Evolutionary conservation across 2,797 vertebrate species (phyloP), one percentile per base, ranked within the genome.

Genomic region (Etheostoma nigrum): DNA sequence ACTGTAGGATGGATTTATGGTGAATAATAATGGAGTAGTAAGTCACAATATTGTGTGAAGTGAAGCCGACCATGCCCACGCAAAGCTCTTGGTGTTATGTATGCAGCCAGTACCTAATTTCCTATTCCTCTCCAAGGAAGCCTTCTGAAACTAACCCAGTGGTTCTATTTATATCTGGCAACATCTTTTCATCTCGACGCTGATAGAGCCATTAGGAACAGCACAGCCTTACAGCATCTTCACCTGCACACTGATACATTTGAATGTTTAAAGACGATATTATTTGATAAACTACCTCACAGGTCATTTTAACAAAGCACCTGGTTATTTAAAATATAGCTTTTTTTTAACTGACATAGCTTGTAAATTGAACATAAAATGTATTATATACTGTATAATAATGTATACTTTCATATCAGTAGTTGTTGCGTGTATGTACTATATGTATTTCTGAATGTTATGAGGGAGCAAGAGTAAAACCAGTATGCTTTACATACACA

Each of bases 131-230:
- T 94, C 88, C 73, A 89, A 93, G 90, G 91, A 92, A 93, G 79
- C 88, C 91, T 91, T 94, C 90, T 81, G 82, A 90, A 92, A 88
- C 86, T 76, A 90, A 88, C 82, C 88, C 88, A 89, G 87, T 81
- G 44, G 15, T 86, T 93, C 94, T 94, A 95, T 94, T 95, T 95
- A 93, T 93, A 94, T 89, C 90, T 81, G 67, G 85, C 67, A 91
- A 87, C 83, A 90, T 88, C 91, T 84, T 93, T 93, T 93, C 87
- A 90, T 93, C 90, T 89, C 81, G 45, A 55, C 54, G 33, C 84
- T 90, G 90, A 91, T 86, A 75, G 75, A 85, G 81, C 82, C 86
- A 92, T 93, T 92, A 86, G 85, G 70, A 88, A 79, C 67, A 89
- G 66, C 81, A 83, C 66, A 88, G 84, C 66, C 74, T 76, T 78